phyloP scores from a whole-genome alignment of 1,140 invertebrate species.

The Tachypleus tridentatus region DNA sequence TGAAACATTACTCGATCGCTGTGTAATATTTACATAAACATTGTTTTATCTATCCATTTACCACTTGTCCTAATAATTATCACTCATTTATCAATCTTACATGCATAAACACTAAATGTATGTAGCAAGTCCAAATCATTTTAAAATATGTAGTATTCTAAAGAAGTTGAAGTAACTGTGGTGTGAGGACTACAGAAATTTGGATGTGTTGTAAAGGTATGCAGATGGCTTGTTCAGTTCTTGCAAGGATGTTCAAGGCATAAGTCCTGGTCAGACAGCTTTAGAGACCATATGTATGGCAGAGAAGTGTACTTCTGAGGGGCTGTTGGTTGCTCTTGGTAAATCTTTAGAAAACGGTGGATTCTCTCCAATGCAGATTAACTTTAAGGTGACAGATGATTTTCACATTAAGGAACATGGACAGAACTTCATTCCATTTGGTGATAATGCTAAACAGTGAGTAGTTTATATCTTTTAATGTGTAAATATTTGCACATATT shows the following conservation, averaged over 20 bases:
- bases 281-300: conserved; percentile 2
- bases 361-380: conserved; percentile 23
- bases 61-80: too few species aligned
- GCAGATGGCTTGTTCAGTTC: conserved; percentile 21
- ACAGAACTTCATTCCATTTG: conserved; percentile 11
- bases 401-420: conserved; percentile 3
- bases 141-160: too few species aligned
- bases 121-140: too few species aligned
- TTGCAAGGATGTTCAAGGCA: conserved; percentile 21
- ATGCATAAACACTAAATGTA: too few species aligned
- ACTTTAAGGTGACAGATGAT: conserved; percentile 10
- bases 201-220: conserved; percentile 6
- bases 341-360: conserved; percentile 16
- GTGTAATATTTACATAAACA: too few species aligned
- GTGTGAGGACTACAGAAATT: too few species aligned
- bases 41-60: too few species aligned
- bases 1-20: too few species aligned
- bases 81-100: too few species aligned
- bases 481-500: too few species aligned
- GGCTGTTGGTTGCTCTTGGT: conserved; percentile 21
- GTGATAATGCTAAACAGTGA: conserved; percentile 9
- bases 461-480: background rate
- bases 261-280: conserved; percentile 9
- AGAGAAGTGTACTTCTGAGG: conserved; percentile 13
- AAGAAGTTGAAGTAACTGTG: too few species aligned